Conservation (phyloP, 2,113 vertebrate species). For the Ctenodactylus gundi region DNA sequence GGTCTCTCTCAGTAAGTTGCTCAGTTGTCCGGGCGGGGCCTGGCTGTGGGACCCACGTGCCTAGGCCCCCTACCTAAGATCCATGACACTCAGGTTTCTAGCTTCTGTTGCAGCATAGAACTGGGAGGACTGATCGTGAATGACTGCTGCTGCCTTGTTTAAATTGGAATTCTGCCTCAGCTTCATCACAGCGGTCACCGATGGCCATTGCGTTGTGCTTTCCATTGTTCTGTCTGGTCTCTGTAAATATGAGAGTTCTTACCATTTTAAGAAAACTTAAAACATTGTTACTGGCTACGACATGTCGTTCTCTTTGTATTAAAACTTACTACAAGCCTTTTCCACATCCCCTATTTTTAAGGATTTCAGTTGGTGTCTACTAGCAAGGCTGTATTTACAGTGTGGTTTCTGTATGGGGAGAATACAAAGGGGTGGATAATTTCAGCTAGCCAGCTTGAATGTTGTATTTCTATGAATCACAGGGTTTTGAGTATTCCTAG, state of each 20-base stretch:
- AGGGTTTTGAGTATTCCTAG: constrained; percentile 34
- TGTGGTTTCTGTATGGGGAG: neutral
- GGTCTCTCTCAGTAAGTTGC: too few species aligned
- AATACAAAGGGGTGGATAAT: constrained; percentile 24
- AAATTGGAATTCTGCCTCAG: neutral
- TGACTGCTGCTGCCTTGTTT: neutral
- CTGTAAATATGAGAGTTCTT: neutral
- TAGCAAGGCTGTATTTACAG: neutral
- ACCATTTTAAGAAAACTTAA: neutral
- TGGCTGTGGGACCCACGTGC: too few species aligned
- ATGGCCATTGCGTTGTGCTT: neutral
- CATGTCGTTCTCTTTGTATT: neutral
- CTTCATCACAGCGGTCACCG: neutral
- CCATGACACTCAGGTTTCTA: neutral
- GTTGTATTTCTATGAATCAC: constrained; percentile 17
- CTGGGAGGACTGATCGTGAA: neutral
- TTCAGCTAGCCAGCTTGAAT: neutral
- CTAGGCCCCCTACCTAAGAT: too few species aligned
- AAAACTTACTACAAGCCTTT: neutral
- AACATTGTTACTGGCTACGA: neutral
- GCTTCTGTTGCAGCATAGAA: neutral
- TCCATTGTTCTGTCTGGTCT: neutral
- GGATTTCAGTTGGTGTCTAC: neutral
- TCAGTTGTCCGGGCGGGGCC: too few species aligned
- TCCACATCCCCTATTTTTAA: neutral